phyloP scores from a whole-genome alignment of 2,113 vertebrate genomes.

The Pimephales promelas region DNA sequence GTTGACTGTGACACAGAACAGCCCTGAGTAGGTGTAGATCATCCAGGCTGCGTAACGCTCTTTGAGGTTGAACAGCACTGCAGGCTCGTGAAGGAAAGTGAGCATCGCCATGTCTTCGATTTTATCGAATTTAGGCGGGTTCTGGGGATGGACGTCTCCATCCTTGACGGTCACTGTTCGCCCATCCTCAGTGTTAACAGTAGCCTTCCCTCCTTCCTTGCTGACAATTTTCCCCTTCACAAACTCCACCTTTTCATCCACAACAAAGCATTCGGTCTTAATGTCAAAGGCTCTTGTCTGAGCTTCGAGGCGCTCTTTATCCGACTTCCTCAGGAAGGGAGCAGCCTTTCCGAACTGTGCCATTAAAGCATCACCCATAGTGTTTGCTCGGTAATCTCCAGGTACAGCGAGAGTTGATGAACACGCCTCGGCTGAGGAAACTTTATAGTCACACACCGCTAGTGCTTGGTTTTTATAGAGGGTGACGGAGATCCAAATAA shows the following conservation, averaged over 20 bases:
- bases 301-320: conserved; percentile 78
- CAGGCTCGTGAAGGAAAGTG: conserved; percentile 82
- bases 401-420: conserved; percentile 17
- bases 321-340: conserved; percentile 76
- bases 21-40: conserved; percentile 79
- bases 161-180: conserved; percentile 77
- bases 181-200: conserved; percentile 71
- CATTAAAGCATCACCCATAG: conserved; percentile 73
- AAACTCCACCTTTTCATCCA: conserved; percentile 72
- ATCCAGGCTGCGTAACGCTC: conserved; percentile 84
- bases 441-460: background rate
- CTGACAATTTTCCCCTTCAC: conserved; percentile 73
- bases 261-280: conserved; percentile 76
- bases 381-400: conserved; percentile 31
- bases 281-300: conserved; percentile 78
- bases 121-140: conserved; percentile 83
- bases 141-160: conserved; percentile 76
- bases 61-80: conserved; percentile 84
- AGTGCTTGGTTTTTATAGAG: conserved; percentile 43
- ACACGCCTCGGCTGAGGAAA: conserved; percentile 6
- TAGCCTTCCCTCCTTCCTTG: conserved; percentile 74
- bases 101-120: conserved; percentile 87
- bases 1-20: conserved; percentile 78
- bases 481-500: conserved; percentile 47
- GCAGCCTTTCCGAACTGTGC: conserved; percentile 76